phyloP scores from a whole-genome alignment of 2,113 vertebrate genomes.

The Paraplagusia blochii region DNA sequence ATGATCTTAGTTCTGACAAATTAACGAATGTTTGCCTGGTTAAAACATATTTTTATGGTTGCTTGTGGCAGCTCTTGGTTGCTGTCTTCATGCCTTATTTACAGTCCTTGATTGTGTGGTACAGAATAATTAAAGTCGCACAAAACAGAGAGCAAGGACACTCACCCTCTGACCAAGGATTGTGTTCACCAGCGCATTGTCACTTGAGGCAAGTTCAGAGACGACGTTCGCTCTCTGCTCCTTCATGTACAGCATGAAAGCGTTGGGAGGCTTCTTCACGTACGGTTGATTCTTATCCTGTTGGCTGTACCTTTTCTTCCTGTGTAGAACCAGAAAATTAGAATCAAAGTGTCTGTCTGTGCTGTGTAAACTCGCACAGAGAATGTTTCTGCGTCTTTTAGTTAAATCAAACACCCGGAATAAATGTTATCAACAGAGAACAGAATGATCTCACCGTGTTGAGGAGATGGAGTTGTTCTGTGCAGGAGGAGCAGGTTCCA shows the following conservation, averaged over 20 bases:
- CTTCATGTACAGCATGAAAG: neutral
- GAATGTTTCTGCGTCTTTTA: too few relatives aligned
- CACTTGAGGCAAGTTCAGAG: neutral
- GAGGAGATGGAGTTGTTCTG: neutral
- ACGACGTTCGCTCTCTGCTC: neutral
- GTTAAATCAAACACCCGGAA: too few relatives aligned
- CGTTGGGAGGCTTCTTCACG: slow-evolving; percentile 1
- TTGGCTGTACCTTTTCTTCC: neutral
- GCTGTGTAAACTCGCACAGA: neutral
- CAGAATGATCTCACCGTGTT: neutral
- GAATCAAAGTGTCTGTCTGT: neutral
- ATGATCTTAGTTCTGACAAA: too few relatives aligned
- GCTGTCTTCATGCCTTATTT: too few relatives aligned
- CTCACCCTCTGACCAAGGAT: slow-evolving; percentile 12
- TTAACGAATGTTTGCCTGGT: too few relatives aligned
- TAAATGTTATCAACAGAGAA: neutral
- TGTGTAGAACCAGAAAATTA: neutral
- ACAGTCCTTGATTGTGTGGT: too few relatives aligned
- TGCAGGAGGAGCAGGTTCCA: neutral
- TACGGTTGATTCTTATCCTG: neutral
- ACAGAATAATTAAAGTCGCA: too few relatives aligned
- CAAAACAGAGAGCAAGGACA: neutral
- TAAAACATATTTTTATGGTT: too few relatives aligned
- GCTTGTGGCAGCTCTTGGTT: too few relatives aligned
- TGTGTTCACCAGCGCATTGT: neutral